Evolutionary conservation across 2,113 vertebrate species (phyloP).

Genomic region (Eudyptes chrysolophus): DNA sequence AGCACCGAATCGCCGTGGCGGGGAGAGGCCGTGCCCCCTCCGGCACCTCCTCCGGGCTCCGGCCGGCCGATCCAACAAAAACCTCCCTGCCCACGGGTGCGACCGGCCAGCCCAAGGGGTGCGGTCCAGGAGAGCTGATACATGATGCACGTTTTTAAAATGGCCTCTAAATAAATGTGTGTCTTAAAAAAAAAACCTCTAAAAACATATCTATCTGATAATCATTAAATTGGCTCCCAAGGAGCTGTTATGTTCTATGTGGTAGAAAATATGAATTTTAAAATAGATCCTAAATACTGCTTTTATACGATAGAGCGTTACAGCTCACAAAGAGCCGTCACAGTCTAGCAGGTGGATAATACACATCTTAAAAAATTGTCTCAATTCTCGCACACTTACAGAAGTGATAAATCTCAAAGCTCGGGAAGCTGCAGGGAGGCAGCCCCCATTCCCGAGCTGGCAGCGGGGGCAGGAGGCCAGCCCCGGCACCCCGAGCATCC

Average conservation of each 20-base stretch:
- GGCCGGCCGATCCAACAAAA: rapidly evolving
- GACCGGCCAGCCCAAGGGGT: rapidly evolving
- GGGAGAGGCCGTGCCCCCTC: too few species aligned
- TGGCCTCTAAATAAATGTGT: not conserved
- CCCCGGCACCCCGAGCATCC: rapidly evolving
- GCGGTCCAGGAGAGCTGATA: not conserved
- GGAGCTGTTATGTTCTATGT: constrained; percentile 35
- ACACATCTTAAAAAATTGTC: not conserved
- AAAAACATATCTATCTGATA: not conserved
- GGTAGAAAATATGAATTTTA: constrained; percentile 57
- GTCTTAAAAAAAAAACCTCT: not conserved
- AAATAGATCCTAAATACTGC: constrained; percentile 38
- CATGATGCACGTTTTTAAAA: not conserved
- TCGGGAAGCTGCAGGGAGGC: not conserved
- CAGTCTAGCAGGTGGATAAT: not conserved
- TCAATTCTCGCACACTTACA: not conserved
- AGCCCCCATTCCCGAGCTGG: rapidly evolving
- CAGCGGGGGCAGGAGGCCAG: not conserved
- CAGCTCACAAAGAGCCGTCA: constrained; percentile 45
- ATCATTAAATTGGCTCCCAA: constrained; percentile 28
- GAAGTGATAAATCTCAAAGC: not conserved
- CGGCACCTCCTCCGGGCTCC: rapidly evolving
- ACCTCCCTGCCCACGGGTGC: rapidly evolving
- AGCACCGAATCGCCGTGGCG: rapidly evolving
- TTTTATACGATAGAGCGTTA: not conserved